These are phyloP conservation scores for Orbicella faveolata DNA, from an alignment of 64 coral and sea anemone genomes.

Conservation along the genomic window DNA sequence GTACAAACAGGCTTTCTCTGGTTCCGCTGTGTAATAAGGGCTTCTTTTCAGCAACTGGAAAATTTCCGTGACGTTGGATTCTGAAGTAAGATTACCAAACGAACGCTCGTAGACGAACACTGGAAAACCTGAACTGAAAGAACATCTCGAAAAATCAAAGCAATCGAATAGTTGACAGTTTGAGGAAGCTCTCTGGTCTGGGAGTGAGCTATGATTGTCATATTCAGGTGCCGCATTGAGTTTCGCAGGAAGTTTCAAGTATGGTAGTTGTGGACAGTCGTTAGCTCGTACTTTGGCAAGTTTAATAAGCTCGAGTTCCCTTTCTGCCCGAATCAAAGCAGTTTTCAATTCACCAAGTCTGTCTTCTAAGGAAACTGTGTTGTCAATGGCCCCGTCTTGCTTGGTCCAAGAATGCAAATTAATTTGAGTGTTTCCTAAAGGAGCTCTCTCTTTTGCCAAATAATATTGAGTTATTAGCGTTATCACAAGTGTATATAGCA, in stretches of 20 bases:
- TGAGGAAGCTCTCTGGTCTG: neutral
- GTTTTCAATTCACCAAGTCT: constrained; percentile 63
- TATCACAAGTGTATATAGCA: constrained; percentile 57
- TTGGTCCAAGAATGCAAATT: constrained; percentile 61
- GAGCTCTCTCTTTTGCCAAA: constrained; percentile 45
- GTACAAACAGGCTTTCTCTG: constrained; percentile 63
- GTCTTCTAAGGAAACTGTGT: constrained; percentile 24
- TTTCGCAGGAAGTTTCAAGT: constrained; percentile 71
- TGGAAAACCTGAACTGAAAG: constrained; percentile 75
- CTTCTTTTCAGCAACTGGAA: constrained; percentile 46
- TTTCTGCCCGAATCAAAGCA: constrained; percentile 50
- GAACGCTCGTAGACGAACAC: constrained; percentile 71
- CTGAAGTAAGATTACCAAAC: neutral
- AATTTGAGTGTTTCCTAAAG: neutral
- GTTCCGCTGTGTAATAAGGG: constrained; percentile 43
- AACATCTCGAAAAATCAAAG: constrained; percentile 88
- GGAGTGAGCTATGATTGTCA: neutral
- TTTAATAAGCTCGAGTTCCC: constrained; percentile 67
- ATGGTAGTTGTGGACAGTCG: constrained; percentile 86
- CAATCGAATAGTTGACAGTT: constrained; percentile 65
- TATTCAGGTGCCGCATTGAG: neutral
- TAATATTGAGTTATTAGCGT: constrained; percentile 86
- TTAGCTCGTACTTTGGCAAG: constrained; percentile 65
- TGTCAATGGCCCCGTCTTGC: constrained; percentile 38
- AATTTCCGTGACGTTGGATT: constrained; percentile 4